Conservation (phyloP, 1,140 invertebrate genomes). For the Papilio machaon region DNA sequence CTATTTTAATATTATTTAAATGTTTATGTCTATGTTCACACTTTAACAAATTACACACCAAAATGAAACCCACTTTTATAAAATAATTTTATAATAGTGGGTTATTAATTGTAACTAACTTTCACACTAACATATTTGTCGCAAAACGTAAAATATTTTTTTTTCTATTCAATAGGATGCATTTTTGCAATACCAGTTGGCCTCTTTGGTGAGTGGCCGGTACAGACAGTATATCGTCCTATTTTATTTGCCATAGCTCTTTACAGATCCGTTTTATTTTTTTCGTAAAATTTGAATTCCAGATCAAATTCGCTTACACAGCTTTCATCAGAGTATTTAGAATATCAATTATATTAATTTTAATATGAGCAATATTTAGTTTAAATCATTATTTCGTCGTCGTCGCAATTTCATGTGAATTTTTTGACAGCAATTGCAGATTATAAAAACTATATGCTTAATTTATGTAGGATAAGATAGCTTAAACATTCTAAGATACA, state of each 20-base stretch:
- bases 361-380: background rate
- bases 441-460: slow-evolving; percentile 12
- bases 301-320: slow-evolving; percentile 57
- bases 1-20: background rate
- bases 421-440: background rate
- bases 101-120: slow-evolving; percentile 40
- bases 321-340: slow-evolving; percentile 57
- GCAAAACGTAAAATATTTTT: slow-evolving; percentile 58
- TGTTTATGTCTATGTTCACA: background rate
- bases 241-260: slow-evolving; percentile 53
- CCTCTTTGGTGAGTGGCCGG: slow-evolving; percentile 77
- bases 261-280: slow-evolving; percentile 43
- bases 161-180: slow-evolving; percentile 77
- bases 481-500: slow-evolving; percentile 13
- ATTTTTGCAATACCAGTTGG: slow-evolving; percentile 79
- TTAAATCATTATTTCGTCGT: background rate
- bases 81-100: slow-evolving; percentile 37
- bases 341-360: slow-evolving; percentile 5
- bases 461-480: slow-evolving; percentile 20
- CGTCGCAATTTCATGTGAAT: slow-evolving; percentile 2
- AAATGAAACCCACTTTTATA: slow-evolving; percentile 25
- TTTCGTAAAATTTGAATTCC: slow-evolving; percentile 45
- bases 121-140: slow-evolving; percentile 23
- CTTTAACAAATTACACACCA: slow-evolving; percentile 8
- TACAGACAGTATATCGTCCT: slow-evolving; percentile 46